phyloP scores from a whole-genome alignment of 2,113 vertebrate species.

The Gopherus evgoodei region DNA sequence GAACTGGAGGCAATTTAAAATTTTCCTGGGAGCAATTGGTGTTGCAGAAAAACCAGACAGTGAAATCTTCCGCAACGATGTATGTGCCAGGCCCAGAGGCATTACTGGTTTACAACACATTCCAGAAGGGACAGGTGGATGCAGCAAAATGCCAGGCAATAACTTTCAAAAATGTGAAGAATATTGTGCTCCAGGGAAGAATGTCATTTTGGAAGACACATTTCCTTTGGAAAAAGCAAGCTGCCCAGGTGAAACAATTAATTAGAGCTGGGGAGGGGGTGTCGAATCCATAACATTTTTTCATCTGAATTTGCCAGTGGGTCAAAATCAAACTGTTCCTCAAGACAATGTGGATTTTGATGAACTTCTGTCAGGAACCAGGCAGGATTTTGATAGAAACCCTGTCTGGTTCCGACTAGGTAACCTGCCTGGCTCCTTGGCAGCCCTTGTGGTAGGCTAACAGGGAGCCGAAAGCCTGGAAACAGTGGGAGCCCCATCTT shows the following conservation, averaged over 20 bases:
- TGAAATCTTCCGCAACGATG: neutral
- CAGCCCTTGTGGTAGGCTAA: neutral
- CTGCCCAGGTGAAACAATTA: neutral
- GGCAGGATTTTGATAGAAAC: neutral
- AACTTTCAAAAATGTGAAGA: neutral
- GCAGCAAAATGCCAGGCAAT: neutral
- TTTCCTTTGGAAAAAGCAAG: slow-evolving; percentile 1
- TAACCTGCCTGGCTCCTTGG: neutral
- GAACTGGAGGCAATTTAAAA: neutral
- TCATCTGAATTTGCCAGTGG: neutral
- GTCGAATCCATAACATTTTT: neutral
- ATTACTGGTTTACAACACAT: neutral
- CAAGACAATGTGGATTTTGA: neutral
- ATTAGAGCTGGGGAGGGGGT: neutral
- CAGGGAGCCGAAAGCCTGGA: neutral
- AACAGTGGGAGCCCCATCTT: neutral
- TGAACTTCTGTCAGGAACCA: neutral
- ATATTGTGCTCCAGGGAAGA: neutral
- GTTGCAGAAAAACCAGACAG: neutral
- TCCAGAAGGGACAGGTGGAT: neutral
- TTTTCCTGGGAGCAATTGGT: neutral
- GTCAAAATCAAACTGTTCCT: neutral
- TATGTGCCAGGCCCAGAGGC: neutral
- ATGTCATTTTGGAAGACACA: neutral
- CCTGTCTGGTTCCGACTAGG: neutral